Conservation (phyloP, 1,140 invertebrate genomes). For the Microplitis demolitor region DNA sequence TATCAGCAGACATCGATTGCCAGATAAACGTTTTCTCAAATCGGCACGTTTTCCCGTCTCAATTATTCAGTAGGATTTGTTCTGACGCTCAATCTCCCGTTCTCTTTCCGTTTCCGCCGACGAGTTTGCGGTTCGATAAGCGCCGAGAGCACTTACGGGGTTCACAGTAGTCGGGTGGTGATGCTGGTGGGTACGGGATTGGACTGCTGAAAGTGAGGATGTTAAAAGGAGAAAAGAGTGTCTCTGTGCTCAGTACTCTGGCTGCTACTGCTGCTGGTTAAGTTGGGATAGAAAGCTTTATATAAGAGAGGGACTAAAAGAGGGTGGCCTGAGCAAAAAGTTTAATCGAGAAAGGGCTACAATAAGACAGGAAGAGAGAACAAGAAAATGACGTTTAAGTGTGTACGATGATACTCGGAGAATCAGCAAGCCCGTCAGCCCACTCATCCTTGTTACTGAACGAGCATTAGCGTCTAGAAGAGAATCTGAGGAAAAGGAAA, state of each 20-base stretch:
- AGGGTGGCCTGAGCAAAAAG: conserved; percentile 11
- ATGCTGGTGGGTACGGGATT: neutral
- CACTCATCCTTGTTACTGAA: conserved; percentile 36
- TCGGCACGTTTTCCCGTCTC: conserved; percentile 38
- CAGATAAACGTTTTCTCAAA: conserved; percentile 42
- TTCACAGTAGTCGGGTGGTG: conserved; percentile 1
- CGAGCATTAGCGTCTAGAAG: conserved; percentile 36
- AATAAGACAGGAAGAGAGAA: conserved; percentile 6
- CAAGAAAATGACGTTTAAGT: conserved; percentile 11
- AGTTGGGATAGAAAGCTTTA: neutral
- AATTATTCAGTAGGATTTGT: conserved; percentile 46
- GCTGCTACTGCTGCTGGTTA: neutral
- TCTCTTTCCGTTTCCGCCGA: conserved; percentile 5
- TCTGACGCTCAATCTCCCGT: conserved; percentile 30
- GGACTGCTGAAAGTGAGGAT: neutral
- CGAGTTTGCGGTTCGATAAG: conserved; percentile 36
- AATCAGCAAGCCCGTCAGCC: conserved; percentile 14
- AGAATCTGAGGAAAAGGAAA: conserved; percentile 29
- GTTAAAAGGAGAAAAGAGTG: conserved; percentile 22
- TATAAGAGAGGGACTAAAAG: conserved; percentile 5
- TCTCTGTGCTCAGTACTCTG: conserved; percentile 23
- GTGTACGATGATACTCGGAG: conserved; percentile 3
- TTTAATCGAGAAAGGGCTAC: neutral
- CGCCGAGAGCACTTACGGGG: conserved; percentile 37
- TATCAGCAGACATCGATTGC: conserved; percentile 21